A percentile compares a stretch with the other conserved stretches of the same genome.
Evolutionary conservation across 2,113 vertebrate species (phyloP).

Genomic region (Meriones unguiculatus): DNA sequence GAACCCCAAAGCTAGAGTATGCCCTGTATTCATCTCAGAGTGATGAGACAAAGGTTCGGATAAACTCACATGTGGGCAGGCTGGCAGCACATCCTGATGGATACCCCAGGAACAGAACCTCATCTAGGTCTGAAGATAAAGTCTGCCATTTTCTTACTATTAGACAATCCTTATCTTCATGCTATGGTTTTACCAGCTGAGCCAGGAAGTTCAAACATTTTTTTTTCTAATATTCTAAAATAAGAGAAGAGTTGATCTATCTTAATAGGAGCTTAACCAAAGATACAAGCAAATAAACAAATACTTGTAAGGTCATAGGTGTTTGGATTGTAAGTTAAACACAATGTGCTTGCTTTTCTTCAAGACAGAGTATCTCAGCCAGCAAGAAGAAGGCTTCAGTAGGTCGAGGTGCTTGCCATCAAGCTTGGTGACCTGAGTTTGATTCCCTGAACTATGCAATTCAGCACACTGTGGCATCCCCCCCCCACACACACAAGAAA

Average conservation of each 20-base stretch:
- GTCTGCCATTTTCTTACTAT: background rate
- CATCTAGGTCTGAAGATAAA: background rate
- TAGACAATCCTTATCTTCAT: background rate
- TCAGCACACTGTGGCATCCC: background rate
- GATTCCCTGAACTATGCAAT: background rate
- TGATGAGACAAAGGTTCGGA: background rate
- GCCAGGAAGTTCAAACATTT: background rate
- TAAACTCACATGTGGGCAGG: background rate
- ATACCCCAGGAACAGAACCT: background rate
- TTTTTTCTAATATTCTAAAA: background rate
- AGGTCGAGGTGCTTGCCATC: background rate
- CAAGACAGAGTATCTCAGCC: background rate
- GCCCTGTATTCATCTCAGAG: background rate
- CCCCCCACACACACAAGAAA: background rate
- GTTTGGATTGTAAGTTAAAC: conserved; percentile 30
- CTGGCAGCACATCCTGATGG: background rate
- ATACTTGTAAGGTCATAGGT: background rate
- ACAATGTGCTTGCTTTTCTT: background rate
- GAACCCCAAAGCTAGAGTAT: background rate
- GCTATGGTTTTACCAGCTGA: background rate
- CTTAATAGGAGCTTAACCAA: conserved; percentile 15
- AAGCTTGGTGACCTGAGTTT: background rate
- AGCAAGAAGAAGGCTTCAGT: background rate
- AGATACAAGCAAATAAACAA: conserved; percentile 9
- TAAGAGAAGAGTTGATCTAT: background rate